phyloP scores from a whole-genome alignment of 2,797 vertebrate species.

The Carapus acus region DNA sequence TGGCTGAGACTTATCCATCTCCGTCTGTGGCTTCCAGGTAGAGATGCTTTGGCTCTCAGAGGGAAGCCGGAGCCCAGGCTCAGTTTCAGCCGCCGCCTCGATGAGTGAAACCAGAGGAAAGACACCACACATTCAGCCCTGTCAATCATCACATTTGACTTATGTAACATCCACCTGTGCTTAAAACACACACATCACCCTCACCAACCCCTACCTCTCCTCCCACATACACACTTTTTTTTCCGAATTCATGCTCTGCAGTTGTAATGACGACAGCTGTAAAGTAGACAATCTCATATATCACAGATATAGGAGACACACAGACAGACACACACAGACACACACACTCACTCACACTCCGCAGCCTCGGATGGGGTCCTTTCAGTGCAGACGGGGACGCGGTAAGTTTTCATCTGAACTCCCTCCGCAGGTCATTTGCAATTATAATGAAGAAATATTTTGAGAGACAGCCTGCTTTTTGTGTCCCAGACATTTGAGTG shows the following conservation, averaged over 20 bases:
- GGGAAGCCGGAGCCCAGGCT: constrained; percentile 27
- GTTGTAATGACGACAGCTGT: too few relatives aligned
- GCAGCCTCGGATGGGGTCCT: too few relatives aligned
- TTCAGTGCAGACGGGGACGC: not conserved
- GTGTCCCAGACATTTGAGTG: not conserved
- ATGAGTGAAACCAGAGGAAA: constrained; percentile 33
- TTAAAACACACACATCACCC: too few relatives aligned
- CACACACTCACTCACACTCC: too few relatives aligned
- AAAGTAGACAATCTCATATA: too few relatives aligned
- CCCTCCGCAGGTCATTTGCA: not conserved
- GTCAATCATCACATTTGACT: constrained; percentile 3
- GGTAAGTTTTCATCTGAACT: constrained; percentile 4
- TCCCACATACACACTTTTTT: too few relatives aligned
- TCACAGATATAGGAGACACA: too few relatives aligned
- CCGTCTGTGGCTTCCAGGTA: constrained; percentile 24
- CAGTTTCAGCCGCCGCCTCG: constrained; percentile 14
- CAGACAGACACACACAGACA: too few relatives aligned
- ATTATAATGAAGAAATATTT: constrained; percentile 4
- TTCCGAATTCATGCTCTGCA: too few relatives aligned
- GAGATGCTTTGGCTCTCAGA: constrained; percentile 26
- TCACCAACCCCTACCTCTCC: too few relatives aligned
- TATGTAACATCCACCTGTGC: not conserved
- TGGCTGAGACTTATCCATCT: constrained; percentile 20
- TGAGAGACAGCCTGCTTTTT: not conserved
- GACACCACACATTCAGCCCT: constrained; percentile 17